These are phyloP conservation scores for Allophyes oxyacanthae DNA, from an alignment of 2,888 invertebrate species.

Conservation along the genomic window DNA sequence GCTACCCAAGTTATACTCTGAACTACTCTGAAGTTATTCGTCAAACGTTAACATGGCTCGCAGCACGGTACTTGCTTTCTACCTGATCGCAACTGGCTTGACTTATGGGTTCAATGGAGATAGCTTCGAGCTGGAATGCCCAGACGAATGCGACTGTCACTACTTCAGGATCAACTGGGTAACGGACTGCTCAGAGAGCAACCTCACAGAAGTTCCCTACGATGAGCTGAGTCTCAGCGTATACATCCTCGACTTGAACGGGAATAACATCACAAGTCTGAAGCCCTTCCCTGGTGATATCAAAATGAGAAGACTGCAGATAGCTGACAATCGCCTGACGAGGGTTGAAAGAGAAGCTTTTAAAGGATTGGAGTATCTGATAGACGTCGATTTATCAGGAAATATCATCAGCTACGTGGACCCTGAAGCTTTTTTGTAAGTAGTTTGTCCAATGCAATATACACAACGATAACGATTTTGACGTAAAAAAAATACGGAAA, in stretches of 20 bases:
- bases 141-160: conserved; percentile 93
- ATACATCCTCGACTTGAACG: conserved; percentile 92
- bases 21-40: conserved; percentile 47
- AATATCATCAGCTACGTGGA: conserved; percentile 91
- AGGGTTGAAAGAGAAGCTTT: conserved; percentile 90
- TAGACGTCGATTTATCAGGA: conserved; percentile 92
- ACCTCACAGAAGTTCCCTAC: conserved; percentile 91
- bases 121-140: conserved; percentile 91
- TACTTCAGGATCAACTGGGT: conserved; percentile 94
- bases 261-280: conserved; percentile 90
- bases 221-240: conserved; percentile 92
- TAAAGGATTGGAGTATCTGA: conserved; percentile 90
- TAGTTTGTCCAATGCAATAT: conserved; percentile 47
- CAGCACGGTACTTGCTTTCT: conserved; percentile 67
- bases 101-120: conserved; percentile 89
- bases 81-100: conserved; percentile 66
- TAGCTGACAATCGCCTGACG: conserved; percentile 91
- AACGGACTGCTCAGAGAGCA: conserved; percentile 93
- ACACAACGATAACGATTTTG: not conserved
- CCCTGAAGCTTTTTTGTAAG: conserved; percentile 91
- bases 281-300: conserved; percentile 91
- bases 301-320: conserved; percentile 91
- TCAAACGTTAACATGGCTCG: conserved; percentile 67
- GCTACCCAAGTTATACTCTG: conserved; percentile 49
- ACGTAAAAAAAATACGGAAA: conserved; percentile 13